Percentiles rank a stretch among this genome's conserved stretches.
These are phyloP conservation scores for Chrysotoxum bicinctum DNA, from an alignment of 2,888 invertebrate species.

Conservation along the genomic window DNA sequence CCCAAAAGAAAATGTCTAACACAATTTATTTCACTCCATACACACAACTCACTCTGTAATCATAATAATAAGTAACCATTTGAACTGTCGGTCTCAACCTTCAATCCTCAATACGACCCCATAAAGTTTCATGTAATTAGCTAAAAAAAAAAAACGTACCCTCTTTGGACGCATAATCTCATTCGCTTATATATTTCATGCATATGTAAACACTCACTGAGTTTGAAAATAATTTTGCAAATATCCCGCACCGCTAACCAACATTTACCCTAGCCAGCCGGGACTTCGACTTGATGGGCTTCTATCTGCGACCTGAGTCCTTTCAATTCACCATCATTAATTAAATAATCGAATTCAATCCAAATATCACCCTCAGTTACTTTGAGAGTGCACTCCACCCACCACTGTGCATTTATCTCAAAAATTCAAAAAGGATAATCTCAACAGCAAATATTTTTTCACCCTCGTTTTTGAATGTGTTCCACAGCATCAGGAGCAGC, in stretches of 20 bases:
- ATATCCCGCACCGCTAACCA: conserved; percentile 28
- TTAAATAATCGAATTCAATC: conserved; percentile 73
- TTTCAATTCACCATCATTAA: conserved; percentile 69
- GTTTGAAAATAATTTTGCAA: conserved; percentile 56
- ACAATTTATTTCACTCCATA: too few species aligned
- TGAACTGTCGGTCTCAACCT: not conserved
- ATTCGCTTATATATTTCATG: conserved; percentile 48
- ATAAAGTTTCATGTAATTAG: conserved; percentile 32
- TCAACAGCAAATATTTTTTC: conserved; percentile 65
- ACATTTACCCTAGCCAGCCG: not conserved
- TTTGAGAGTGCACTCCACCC: conserved; percentile 14
- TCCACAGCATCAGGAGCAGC: conserved; percentile 1
- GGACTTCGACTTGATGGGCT: not conserved
- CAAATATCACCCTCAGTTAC: conserved; percentile 63
- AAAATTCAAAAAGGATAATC: conserved; percentile 72
- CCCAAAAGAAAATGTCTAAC: too few species aligned
- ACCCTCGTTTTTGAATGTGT: conserved; percentile 19
- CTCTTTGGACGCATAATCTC: conserved; percentile 44
- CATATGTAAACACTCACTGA: conserved; percentile 63
- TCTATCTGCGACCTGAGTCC: conserved; percentile 24
- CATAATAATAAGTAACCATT: not conserved
- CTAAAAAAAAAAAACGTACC: conserved; percentile 5
- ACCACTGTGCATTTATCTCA: conserved; percentile 41
- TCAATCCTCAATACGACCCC: not conserved
- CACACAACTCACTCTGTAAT: too few species aligned